Conservation (phyloP, 2,113 vertebrate species). For the Thymallus thymallus region DNA sequence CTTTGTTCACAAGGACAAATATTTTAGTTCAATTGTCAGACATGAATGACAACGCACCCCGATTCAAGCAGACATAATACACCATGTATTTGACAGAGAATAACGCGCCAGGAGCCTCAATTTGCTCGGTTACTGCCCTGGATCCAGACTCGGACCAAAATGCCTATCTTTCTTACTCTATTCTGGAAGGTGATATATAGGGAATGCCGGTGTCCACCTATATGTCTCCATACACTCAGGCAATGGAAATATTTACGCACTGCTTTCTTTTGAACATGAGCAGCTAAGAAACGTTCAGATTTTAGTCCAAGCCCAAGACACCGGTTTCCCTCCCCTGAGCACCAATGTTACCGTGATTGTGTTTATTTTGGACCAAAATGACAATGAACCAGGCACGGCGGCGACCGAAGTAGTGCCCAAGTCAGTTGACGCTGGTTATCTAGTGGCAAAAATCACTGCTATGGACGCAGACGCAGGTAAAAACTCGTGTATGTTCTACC, state of each 20-base stretch:
- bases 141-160: slow-evolving; percentile 82
- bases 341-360: slow-evolving; percentile 75
- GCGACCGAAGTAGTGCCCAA: slow-evolving; percentile 71
- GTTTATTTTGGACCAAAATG: slow-evolving; percentile 83
- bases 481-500: slow-evolving; percentile 81
- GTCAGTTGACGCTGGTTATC: slow-evolving; percentile 75
- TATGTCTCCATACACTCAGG: slow-evolving; percentile 84
- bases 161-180: slow-evolving; percentile 79
- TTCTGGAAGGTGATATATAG: slow-evolving; percentile 71
- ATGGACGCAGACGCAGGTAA: slow-evolving; percentile 79
- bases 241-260: slow-evolving; percentile 83
- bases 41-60: slow-evolving; percentile 81
- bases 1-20: slow-evolving; percentile 70
- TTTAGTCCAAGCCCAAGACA: slow-evolving; percentile 77
- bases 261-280: slow-evolving; percentile 83
- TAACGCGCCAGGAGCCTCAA: slow-evolving; percentile 80
- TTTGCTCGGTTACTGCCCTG: slow-evolving; percentile 76
- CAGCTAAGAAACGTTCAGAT: slow-evolving; percentile 81
- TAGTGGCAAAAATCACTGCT: slow-evolving; percentile 75
- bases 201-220: slow-evolving; percentile 81
- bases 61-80: slow-evolving; percentile 82
- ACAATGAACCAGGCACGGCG: slow-evolving; percentile 76
- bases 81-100: slow-evolving; percentile 82
- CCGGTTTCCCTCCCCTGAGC: slow-evolving; percentile 77
- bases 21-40: slow-evolving; percentile 76